A percentile compares a stretch with the other conserved stretches of the same genome.
These are phyloP conservation scores for Cremastinae sp. DNA, from an alignment of 2,888 invertebrate species.

Conservation along the genomic window DNA sequence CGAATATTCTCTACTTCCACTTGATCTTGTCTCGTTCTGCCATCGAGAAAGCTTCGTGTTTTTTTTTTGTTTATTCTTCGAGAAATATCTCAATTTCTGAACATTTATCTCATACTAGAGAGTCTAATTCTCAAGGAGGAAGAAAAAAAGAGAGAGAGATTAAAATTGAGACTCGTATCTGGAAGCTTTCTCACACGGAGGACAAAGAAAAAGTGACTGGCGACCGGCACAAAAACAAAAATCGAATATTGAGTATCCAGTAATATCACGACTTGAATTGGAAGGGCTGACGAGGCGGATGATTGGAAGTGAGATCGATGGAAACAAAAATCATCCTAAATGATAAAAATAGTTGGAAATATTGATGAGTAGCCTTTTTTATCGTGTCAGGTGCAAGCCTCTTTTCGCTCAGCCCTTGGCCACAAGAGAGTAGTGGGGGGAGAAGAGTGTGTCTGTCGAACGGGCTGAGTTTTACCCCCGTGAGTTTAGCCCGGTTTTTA, in stretches of 20 bases:
- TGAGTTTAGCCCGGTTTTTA: constrained; percentile 67
- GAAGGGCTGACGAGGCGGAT: constrained; percentile 11
- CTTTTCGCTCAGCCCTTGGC: constrained; percentile 74
- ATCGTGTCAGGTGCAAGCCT: constrained; percentile 71
- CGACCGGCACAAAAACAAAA: constrained; percentile 37
- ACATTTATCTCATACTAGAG: no score
- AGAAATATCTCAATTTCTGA: background rate
- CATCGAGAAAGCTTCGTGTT: constrained; percentile 41
- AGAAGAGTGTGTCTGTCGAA: constrained; percentile 70
- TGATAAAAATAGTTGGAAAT: constrained; percentile 72
- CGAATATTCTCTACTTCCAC: constrained; percentile 47
- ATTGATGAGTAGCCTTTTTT: constrained; percentile 76
- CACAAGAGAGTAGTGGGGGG: constrained; percentile 67
- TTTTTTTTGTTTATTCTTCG: background rate
- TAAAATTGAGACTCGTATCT: constrained; percentile 9
- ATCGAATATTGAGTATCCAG: constrained; percentile 32
- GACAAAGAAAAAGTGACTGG: constrained; percentile 45
- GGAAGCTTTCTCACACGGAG: constrained; percentile 9
- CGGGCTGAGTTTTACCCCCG: constrained; percentile 77
- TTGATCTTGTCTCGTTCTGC: constrained; percentile 42
- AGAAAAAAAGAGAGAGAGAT: background rate
- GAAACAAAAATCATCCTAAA: constrained; percentile 56
- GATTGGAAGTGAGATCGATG: constrained; percentile 11
- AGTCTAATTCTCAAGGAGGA: background rate
- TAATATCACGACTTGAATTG: constrained; percentile 47